Evolutionary conservation across 2,797 vertebrate genomes (phyloP), one percentile per base, ranked within the genome.

Genomic region (Sus cebifrons): DNA sequence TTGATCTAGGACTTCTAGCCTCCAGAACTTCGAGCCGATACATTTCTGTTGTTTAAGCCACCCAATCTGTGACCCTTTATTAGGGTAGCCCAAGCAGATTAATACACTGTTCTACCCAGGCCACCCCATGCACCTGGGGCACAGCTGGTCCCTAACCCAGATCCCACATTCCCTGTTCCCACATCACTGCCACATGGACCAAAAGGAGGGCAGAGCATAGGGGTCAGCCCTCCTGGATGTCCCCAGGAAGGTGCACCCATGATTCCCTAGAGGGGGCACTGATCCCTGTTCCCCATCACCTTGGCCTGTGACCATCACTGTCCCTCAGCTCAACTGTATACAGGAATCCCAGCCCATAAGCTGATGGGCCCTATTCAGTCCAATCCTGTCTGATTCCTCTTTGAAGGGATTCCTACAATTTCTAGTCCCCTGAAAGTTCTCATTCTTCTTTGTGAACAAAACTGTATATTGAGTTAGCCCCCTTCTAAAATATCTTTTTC

Each of bases 251-350:
- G 14, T 21, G 2, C 20, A 36, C 27, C 15, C 29, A 2, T 25
- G 32, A 10, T 17, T 18, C 10, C 52, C 5, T 52, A 0, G 7
- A 44, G 27, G 68, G 7, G 1, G 1, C 14, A 9, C 17, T 15
- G 10, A 9, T 21, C 58, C 40, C 29, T 17, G 3, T 27, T 3
- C 27, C 49, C 64, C 2, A 0, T n/a, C 44, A 9, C 0, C 4
- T 14, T 32, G 5, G 25, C 77, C 77, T 23, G 7, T 40, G 9
- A 49, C 27, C 18, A 32, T 27, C 1, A 12, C 6, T 21, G 11
- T 58, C 74, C 14, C 32, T n/a, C 73, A 40, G 32, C 20, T 40
- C n/a, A 15, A 23, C 21, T 58, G 4, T 23, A 12, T 21, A 13
- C 5, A 18, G 71, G 87, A 54, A 29, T 18, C 21, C 5, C 25